Evolutionary conservation across 1,140 invertebrate species (phyloP).

Genomic region (Thalassaphorura encarpata): DNA sequence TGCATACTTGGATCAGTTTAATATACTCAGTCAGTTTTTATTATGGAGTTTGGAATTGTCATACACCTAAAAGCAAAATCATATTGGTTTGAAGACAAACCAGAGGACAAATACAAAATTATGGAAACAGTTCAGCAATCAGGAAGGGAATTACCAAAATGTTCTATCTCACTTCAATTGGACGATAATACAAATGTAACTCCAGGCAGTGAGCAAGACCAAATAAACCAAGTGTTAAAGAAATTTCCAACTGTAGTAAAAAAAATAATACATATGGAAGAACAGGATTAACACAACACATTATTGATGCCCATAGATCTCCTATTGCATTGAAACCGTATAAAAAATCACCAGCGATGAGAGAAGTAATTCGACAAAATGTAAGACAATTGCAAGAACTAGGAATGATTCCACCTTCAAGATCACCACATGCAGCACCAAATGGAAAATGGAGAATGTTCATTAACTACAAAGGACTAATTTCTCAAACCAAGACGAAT

Average conservation of each 20-base stretch:
- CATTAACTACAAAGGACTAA: slow-evolving; percentile 9
- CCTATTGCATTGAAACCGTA: neutral
- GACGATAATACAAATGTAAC: neutral
- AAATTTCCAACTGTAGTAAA: slow-evolving; percentile 7
- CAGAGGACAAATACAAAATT: neutral
- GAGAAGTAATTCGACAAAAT: slow-evolving; percentile 7
- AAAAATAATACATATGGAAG: neutral
- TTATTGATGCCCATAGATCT: slow-evolving; percentile 7
- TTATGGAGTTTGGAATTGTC: neutral
- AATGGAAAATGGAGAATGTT: slow-evolving; percentile 11
- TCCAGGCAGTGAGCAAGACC: neutral
- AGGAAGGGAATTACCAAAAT: neutral
- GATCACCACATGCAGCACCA: slow-evolving; percentile 9
- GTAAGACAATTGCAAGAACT: slow-evolving; percentile 6
- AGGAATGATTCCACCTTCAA: slow-evolving; percentile 9
- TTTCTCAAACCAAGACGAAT: slow-evolving; percentile 13
- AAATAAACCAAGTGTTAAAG: slow-evolving; percentile 5
- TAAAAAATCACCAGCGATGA: neutral
- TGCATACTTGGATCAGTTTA: slow-evolving; percentile 5
- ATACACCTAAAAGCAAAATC: neutral
- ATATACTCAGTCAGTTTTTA: slow-evolving; percentile 1
- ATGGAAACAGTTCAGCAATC: neutral
- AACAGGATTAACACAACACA: slow-evolving; percentile 5
- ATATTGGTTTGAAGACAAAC: neutral
- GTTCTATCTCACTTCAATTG: neutral